Evolutionary conservation across 2,888 invertebrate species (phyloP).

Genomic region (Ennomos quercinarius): DNA sequence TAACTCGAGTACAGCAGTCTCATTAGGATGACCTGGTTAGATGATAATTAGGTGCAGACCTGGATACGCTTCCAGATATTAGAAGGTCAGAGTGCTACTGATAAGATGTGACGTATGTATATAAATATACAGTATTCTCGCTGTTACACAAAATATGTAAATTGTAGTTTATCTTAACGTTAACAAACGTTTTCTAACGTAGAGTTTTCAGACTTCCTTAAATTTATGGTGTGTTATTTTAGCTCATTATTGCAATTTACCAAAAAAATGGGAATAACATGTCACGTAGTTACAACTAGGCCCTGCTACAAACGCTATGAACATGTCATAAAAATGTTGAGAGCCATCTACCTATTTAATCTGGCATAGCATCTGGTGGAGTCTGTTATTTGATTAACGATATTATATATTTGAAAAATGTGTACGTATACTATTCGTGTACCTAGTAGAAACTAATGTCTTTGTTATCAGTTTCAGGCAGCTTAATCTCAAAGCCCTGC

Average conservation of each 20-base stretch:
- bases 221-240: too few species aligned
- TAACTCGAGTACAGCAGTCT: slow-evolving; percentile 23
- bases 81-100: slow-evolving; percentile 29
- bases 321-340: too few species aligned
- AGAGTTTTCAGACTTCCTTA: too few species aligned
- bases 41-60: slow-evolving; percentile 26
- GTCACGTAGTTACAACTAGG: too few species aligned
- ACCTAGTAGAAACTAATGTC: not conserved
- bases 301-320: too few species aligned
- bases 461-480: slow-evolving; percentile 62
- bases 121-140: slow-evolving; percentile 8
- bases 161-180: slow-evolving; percentile 2
- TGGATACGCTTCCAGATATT: slow-evolving; percentile 25
- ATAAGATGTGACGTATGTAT: slow-evolving; percentile 20
- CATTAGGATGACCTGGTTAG: slow-evolving; percentile 29
- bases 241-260: too few species aligned
- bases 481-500: slow-evolving; percentile 83
- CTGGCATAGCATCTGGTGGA: too few species aligned
- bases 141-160: slow-evolving; percentile 4
- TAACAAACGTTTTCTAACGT: slow-evolving; percentile 1
- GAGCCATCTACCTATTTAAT: too few species aligned
- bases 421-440: not conserved
- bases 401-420: not conserved
- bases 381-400: too few species aligned
- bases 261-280: too few species aligned